phyloP scores from a whole-genome alignment of 2,888 invertebrate genomes.

The Athetis lepigone region DNA sequence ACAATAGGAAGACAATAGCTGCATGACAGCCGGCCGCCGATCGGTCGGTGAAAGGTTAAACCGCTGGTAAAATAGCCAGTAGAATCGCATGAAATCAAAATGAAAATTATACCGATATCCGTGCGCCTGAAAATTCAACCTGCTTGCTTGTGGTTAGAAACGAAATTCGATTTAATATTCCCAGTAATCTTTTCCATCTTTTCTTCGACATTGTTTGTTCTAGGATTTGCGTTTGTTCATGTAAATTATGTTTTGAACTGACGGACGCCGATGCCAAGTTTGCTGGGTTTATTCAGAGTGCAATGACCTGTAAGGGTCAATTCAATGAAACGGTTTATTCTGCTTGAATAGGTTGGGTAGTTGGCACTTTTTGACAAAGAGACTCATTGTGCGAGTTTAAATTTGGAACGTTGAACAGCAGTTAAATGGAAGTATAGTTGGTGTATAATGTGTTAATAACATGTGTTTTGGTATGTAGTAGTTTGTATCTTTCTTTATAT shows the following conservation, averaged over 20 bases:
- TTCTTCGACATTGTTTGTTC: constrained; percentile 41
- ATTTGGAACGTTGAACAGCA: background rate
- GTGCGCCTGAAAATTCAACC: constrained; percentile 23
- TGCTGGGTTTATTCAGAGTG: constrained; percentile 22
- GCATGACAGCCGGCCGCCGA: no score
- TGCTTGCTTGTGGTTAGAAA: constrained; percentile 6
- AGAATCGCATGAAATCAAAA: no score
- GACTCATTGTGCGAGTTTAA: background rate
- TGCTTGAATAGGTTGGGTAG: constrained; percentile 14
- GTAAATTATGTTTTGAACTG: constrained; percentile 53
- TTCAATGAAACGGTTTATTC: constrained; percentile 9
- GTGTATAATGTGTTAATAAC: no score
- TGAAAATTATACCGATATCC: no score
- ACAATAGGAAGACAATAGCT: no score
- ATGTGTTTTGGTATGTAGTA: no score
- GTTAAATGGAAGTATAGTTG: no score
- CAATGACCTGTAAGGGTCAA: constrained; percentile 31
- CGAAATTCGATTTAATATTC: constrained; percentile 41
- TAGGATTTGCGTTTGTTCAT: constrained; percentile 43
- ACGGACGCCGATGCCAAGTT: constrained; percentile 56
- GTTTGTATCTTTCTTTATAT: no score
- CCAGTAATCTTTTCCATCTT: constrained; percentile 54
- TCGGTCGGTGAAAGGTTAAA: no score
- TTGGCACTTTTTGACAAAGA: constrained; percentile 1
- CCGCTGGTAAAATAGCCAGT: no score